Percentiles rank a stretch among this genome's conserved stretches.
Evolutionary conservation across 2,888 invertebrate species (phyloP).

Genomic region (Chydorus sphaericus): DNA sequence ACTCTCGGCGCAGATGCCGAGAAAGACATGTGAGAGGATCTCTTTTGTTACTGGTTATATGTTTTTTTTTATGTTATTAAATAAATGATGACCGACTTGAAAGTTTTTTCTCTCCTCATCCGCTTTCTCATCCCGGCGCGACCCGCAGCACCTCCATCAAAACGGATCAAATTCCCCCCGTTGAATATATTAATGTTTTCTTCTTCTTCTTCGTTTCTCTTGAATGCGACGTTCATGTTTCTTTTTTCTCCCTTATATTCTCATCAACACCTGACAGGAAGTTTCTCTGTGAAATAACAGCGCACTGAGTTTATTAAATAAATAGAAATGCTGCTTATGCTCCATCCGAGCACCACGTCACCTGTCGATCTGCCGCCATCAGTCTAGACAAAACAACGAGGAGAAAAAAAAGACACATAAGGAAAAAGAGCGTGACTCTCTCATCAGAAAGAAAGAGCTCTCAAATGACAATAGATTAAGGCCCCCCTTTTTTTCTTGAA

Average conservation of each 20-base stretch:
- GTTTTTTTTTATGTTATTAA: background rate
- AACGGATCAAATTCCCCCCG: background rate
- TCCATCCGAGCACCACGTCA: background rate
- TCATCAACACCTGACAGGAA: constrained; percentile 4
- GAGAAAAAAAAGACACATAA: background rate
- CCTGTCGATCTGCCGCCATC: background rate
- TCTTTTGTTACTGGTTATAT: too few relatives aligned
- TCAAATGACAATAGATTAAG: background rate
- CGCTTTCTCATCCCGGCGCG: background rate
- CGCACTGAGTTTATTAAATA: background rate
- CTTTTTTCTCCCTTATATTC: background rate
- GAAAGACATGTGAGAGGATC: too few relatives aligned
- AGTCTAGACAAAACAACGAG: constrained; percentile 1
- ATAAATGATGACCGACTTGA: background rate
- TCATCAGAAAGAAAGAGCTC: background rate
- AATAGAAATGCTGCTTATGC: background rate
- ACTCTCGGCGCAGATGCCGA: too few relatives aligned
- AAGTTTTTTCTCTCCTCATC: background rate
- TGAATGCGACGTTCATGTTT: too few relatives aligned
- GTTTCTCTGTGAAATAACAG: background rate
- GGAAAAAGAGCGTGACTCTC: background rate
- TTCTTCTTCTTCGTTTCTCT: background rate
- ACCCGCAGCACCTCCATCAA: background rate
- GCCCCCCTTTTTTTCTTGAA: too few relatives aligned
- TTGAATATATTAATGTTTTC: background rate